Conservation (phyloP, 2,888 invertebrate genomes). For the Pristionchus entomophagus region DNA sequence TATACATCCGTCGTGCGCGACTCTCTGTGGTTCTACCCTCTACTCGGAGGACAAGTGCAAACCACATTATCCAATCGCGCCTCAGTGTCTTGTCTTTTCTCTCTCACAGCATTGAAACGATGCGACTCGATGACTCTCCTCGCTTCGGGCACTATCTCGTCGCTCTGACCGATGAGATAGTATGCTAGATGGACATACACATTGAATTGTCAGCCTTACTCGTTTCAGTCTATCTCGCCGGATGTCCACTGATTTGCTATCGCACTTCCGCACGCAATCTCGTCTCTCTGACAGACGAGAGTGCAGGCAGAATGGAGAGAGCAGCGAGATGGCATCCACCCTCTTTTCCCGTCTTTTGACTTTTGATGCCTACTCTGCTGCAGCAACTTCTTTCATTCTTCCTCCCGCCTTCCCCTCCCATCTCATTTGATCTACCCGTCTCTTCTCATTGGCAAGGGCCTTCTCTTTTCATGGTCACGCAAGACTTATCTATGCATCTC, state of each 20-base stretch:
- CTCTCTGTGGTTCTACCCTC: neutral
- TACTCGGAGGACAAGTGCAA: constrained; percentile 1
- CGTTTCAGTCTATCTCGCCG: too few relatives aligned
- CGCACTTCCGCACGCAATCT: neutral
- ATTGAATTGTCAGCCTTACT: too few relatives aligned
- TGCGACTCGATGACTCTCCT: too few relatives aligned
- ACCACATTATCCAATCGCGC: constrained; percentile 37
- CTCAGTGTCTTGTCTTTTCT: neutral
- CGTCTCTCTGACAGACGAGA: neutral
- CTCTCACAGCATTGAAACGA: too few relatives aligned
- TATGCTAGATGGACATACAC: too few relatives aligned
- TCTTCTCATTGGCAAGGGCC: neutral
- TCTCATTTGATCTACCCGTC: constrained; percentile 16
- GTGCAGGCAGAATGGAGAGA: neutral
- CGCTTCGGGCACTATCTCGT: neutral
- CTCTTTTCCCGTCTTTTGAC: neutral
- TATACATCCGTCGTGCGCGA: too few relatives aligned
- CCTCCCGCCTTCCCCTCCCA: too few relatives aligned
- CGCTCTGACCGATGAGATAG: neutral
- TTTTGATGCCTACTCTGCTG: constrained; percentile 10
- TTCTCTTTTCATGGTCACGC: neutral
- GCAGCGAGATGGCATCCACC: neutral
- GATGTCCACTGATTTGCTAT: neutral
- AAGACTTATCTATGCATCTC: neutral
- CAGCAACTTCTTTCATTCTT: constrained; percentile 19